Evolutionary conservation across 1,140 invertebrate genomes (phyloP).

Genomic region (Prorops nasuta): DNA sequence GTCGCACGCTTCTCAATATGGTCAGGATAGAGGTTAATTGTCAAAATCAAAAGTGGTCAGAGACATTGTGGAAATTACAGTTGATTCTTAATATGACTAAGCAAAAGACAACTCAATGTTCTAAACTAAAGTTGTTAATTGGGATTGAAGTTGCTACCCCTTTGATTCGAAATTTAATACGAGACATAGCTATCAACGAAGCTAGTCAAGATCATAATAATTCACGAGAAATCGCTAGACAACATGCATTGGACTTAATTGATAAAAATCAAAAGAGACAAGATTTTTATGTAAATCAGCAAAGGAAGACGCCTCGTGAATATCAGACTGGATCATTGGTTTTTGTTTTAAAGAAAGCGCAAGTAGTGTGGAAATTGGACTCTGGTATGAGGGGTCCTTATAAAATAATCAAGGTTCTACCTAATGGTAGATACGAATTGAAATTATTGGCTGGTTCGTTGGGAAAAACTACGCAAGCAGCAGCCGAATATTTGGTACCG

Average conservation of each 20-base stretch:
- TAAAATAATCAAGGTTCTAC: neutral
- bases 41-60: neutral
- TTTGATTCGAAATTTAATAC: neutral
- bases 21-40: neutral
- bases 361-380: neutral
- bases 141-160: neutral
- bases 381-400: neutral
- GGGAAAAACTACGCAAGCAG: neutral
- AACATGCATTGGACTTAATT: neutral
- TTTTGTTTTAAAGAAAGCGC: neutral
- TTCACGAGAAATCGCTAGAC: neutral
- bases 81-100: neutral
- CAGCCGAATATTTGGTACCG: neutral
- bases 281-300: neutral
- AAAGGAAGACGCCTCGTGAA: neutral
- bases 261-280: neutral
- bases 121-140: constrained; percentile 1
- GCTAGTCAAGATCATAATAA: neutral
- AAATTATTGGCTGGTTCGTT: neutral
- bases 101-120: neutral
- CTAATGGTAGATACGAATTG: neutral
- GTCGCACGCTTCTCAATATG: constrained; percentile 1
- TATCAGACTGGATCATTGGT: neutral
- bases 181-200: neutral
- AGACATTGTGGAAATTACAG: neutral